Conservation (phyloP, 2,113 vertebrate genomes). For the Lichenostomus cassidix region DNA sequence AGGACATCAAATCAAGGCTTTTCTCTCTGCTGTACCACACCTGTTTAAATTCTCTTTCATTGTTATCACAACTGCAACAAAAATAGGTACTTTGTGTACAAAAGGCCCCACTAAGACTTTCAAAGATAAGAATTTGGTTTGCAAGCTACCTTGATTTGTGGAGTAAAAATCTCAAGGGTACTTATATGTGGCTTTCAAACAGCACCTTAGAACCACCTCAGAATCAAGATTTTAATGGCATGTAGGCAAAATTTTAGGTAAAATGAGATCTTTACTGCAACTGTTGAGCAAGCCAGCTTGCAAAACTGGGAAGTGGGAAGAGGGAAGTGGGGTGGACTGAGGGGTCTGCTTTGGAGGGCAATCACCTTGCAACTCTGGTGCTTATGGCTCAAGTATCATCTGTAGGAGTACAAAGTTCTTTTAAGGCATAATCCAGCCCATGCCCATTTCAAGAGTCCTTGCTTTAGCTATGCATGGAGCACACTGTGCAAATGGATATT, state of each 20-base stretch:
- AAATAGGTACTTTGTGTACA: background rate
- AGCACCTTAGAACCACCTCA: background rate
- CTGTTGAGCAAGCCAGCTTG: background rate
- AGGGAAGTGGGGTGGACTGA: background rate
- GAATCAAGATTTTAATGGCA: background rate
- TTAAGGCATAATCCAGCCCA: background rate
- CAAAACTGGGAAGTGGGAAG: background rate
- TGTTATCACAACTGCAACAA: constrained; percentile 4
- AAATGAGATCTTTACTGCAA: background rate
- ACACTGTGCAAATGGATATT: background rate
- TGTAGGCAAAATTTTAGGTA: background rate
- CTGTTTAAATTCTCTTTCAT: background rate
- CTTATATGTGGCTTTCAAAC: background rate
- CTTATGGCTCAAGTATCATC: background rate
- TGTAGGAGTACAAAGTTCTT: background rate
- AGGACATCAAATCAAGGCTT: background rate
- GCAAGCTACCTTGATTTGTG: background rate
- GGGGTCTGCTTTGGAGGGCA: background rate
- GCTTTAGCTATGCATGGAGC: background rate
- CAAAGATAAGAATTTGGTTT: background rate
- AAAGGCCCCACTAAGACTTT: background rate
- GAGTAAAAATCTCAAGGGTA: background rate
- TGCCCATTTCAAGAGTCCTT: background rate
- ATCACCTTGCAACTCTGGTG: background rate
- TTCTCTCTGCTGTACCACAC: background rate